Base-by-base conservation (phyloP, 2,888 invertebrate genomes). In the Prosopocoilus inquinatus region DNA sequence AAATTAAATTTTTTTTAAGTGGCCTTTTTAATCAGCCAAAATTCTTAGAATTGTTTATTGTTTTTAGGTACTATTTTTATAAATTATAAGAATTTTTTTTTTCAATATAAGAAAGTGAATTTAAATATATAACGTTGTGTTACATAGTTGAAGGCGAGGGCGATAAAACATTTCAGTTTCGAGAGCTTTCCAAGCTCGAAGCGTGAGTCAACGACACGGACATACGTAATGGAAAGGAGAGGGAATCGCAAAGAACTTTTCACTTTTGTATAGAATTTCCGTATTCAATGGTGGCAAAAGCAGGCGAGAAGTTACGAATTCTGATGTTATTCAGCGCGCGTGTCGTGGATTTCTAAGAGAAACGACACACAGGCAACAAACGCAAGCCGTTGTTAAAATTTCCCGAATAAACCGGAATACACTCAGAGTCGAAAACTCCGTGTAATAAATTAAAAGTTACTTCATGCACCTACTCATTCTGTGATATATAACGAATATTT, bases 221-320 rank as follows among this genome's bases (percentile, higher is more conserved):
- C 63, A 62, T 63, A 59, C 61, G 59, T 62, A 62, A 63, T 64
- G 62, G 63, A 64, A 64, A 54, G 61, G 41, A 34, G 39, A n/a
- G 61, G 62, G 62, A 51, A 56, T 41, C 47, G 60, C 55, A 59
- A 58, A 61, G 64, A 65, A 64, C 64, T 53, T 53, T 53, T 48
- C 53, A 53, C 53, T 66, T 64, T 64, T 66, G 62, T 66, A 64
- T 66, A 64, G 64, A 66, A 65, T 66, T 66, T 66, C 64, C 66
- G 63, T 66, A 66, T 66, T 66, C 64, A 64, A 64, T 63, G 58
- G 61, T 58, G 58, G 60, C 57, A 60, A 61, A 61, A 60, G 63
- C 62, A 60, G 62, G 59, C 60, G 64, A 64, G 60, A 64, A 66
- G 64, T 64, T 64, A 61, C 61, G 62, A 62, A 61, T 63, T 61